These are phyloP conservation scores for Silurus asotus DNA, from an alignment of 2,113 vertebrate species.

Conservation along the genomic window DNA sequence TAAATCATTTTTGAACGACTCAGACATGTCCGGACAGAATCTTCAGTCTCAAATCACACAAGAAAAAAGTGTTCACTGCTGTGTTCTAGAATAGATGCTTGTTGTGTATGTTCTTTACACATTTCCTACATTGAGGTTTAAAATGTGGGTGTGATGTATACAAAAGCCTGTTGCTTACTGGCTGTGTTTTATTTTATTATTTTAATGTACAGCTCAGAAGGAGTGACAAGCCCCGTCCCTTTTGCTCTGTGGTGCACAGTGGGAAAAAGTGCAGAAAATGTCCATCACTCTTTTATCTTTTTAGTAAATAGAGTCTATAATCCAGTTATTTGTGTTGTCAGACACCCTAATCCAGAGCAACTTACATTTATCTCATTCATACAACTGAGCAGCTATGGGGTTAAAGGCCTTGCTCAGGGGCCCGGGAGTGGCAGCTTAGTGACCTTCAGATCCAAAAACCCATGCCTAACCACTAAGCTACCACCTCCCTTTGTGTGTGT, in stretches of 20 bases:
- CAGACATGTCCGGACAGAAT: not conserved
- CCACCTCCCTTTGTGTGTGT: not conserved
- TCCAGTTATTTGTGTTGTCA: not conserved
- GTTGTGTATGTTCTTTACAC: not conserved
- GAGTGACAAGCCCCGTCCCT: not conserved
- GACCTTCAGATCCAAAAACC: too few species aligned
- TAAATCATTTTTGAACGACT: not conserved
- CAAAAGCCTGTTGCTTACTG: not conserved
- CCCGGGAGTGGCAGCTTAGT: too few species aligned
- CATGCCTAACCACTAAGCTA: too few species aligned
- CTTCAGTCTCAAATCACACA: not conserved
- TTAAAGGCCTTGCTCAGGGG: too few species aligned
- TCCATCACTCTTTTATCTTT: not conserved
- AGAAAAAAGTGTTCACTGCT: not conserved
- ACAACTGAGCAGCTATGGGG: too few species aligned
- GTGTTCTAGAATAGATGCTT: not conserved
- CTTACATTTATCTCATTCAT: too few species aligned
- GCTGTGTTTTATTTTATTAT: not conserved
- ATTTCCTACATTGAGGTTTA: not conserved
- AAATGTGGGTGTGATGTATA: not conserved
- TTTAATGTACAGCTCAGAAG: not conserved
- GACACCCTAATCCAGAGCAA: too few species aligned
- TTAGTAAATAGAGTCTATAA: not conserved
- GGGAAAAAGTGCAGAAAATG: not conserved
- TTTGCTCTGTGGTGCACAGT: not conserved